Percentiles rank a stretch among this genome's conserved stretches.
These are phyloP conservation scores for Incurvaria masculella DNA, from an alignment of 2,888 invertebrate species.

Conservation along the genomic window DNA sequence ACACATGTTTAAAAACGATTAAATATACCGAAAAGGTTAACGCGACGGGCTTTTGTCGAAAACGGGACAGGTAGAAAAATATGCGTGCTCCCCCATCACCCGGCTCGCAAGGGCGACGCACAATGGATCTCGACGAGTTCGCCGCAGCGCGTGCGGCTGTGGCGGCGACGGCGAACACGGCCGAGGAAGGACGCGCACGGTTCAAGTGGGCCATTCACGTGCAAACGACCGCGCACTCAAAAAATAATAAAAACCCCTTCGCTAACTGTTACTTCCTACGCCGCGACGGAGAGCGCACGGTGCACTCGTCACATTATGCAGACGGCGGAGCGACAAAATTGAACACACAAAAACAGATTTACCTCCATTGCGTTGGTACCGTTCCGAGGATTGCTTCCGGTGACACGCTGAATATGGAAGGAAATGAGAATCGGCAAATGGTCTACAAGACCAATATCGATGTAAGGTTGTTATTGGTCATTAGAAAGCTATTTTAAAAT, in stretches of 20 bases:
- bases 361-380: no score
- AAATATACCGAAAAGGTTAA: no score
- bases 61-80: background rate
- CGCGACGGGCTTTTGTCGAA: background rate
- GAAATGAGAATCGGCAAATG: no score
- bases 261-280: conserved; percentile 21
- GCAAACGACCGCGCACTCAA: conserved; percentile 56
- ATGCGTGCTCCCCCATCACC: no score
- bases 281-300: background rate
- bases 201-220: conserved; percentile 54
- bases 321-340: background rate
- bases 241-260: conserved; percentile 54
- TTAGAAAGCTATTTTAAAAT: no score
- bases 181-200: background rate
- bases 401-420: no score
- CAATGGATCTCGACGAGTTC: background rate
- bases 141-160: background rate
- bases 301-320: background rate
- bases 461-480: no score
- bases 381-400: no score
- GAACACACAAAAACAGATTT: no score
- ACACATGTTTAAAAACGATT: no score
- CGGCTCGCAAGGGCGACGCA: background rate
- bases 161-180: no score
- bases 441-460: no score